Conservation (phyloP, 2,797 vertebrate species). For the Xiphophorus birchmanni region DNA sequence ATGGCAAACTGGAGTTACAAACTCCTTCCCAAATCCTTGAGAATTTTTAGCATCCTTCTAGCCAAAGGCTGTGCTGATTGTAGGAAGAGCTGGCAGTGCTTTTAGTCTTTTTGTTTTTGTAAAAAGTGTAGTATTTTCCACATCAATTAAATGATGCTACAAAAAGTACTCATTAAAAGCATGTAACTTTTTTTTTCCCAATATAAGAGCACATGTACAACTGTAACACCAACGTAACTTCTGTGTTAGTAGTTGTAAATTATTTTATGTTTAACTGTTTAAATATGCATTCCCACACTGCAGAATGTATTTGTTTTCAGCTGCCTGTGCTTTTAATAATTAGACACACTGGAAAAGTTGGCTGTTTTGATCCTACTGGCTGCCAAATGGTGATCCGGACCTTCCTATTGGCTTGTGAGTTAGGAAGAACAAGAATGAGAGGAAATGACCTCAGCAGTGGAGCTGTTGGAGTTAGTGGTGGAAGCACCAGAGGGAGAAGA, state of each 20-base stretch:
- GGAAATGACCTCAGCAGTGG: conserved; percentile 71
- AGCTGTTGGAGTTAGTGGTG: conserved; percentile 66
- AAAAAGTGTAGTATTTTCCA: conserved; percentile 30
- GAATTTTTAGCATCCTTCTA: conserved; percentile 61
- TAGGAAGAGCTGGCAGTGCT: conserved; percentile 69
- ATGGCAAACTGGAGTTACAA: conserved; percentile 44
- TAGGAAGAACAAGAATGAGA: conserved; percentile 67
- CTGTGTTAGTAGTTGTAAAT: conserved; percentile 42
- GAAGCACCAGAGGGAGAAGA: conserved; percentile 46
- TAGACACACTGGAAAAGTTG: conserved; percentile 49
- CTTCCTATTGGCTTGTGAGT: conserved; percentile 64
- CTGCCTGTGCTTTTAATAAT: conserved; percentile 63
- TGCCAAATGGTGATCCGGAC: conserved; percentile 51
- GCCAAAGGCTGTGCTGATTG: conserved; percentile 49
- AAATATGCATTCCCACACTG: conserved; percentile 27
- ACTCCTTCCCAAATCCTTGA: conserved; percentile 5
- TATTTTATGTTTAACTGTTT: conserved; percentile 11
- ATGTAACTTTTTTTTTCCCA: conserved; percentile 11
- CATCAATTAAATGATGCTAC: conserved; percentile 3
- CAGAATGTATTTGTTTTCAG: conserved; percentile 59
- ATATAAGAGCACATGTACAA: conserved; percentile 28
- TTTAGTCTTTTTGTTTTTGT: conserved; percentile 33
- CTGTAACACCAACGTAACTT: conserved; percentile 1
- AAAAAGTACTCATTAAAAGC: conserved; percentile 9
- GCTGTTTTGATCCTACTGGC: conserved; percentile 51